Conservation (phyloP, 1,140 invertebrate species). For the Eciton burchellii region DNA sequence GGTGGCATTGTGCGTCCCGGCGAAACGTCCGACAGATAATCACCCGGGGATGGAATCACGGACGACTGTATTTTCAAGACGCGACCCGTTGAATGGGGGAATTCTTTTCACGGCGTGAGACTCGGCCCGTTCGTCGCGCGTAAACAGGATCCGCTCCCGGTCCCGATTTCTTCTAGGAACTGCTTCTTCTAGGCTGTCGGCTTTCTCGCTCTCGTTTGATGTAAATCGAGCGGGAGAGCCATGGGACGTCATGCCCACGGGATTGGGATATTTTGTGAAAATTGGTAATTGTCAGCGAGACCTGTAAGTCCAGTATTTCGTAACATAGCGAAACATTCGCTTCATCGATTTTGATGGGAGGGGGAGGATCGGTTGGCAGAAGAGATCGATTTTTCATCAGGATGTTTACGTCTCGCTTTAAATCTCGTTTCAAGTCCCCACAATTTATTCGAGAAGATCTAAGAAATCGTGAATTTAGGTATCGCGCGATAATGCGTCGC, state of each 20-base stretch:
- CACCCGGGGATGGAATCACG: constrained; percentile 28
- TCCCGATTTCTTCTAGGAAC: neutral
- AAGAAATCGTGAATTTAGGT: neutral
- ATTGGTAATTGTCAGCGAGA: neutral
- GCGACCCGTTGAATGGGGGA: constrained; percentile 4
- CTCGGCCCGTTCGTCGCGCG: neutral
- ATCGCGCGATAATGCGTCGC: neutral
- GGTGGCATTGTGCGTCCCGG: constrained; percentile 39
- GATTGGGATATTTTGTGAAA: neutral
- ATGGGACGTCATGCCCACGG: neutral
- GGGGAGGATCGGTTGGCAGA: no score
- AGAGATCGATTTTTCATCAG: no score
- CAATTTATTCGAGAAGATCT: constrained; percentile 15
- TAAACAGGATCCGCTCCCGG: constrained; percentile 18
- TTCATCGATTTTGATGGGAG: no score
- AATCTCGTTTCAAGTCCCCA: no score
- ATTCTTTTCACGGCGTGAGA: constrained; percentile 1
- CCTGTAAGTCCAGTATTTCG: no score
- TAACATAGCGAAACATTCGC: no score
- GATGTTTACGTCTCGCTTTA: no score
- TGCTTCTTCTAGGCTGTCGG: neutral
- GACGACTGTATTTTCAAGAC: constrained; percentile 48
- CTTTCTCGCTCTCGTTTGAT: neutral
- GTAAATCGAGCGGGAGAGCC: neutral
- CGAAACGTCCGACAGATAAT: constrained; percentile 49